phyloP scores from a whole-genome alignment of 2,888 invertebrate species.

The Liopterus haemorrhoidalis region DNA sequence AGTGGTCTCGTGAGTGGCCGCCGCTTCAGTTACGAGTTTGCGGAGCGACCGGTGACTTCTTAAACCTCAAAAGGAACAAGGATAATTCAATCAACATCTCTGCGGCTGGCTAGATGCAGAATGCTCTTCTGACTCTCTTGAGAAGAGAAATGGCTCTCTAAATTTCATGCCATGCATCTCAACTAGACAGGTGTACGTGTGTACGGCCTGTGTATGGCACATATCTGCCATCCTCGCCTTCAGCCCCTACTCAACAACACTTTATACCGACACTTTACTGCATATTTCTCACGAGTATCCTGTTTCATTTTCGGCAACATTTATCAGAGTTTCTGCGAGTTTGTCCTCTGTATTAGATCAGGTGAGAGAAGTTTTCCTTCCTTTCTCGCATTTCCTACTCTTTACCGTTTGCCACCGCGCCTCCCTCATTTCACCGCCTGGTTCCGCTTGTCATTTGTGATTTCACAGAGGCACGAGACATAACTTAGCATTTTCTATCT shows the following conservation, averaged over 20 bases:
- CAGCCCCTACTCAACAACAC: not conserved
- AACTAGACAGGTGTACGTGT: conserved; percentile 17
- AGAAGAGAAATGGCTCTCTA: conserved; percentile 26
- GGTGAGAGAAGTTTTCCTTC: too few relatives aligned
- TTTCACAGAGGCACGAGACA: too few relatives aligned
- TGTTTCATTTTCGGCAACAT: conserved; percentile 17
- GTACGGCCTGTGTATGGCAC: not conserved
- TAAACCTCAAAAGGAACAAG: conserved; percentile 24
- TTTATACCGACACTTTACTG: conserved; percentile 1
- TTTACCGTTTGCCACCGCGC: too few relatives aligned
- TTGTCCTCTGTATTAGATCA: too few relatives aligned
- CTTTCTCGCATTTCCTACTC: too few relatives aligned
- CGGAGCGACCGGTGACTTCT: conserved; percentile 22
- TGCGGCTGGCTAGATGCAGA: not conserved
- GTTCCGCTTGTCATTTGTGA: too few relatives aligned
- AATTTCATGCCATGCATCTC: conserved; percentile 26
- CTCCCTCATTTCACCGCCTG: too few relatives aligned
- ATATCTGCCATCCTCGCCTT: not conserved
- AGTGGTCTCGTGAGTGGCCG: too few relatives aligned
- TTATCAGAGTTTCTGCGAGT: conserved; percentile 21
- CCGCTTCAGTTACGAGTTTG: too few relatives aligned
- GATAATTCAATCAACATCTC: conserved; percentile 27
- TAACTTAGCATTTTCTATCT: too few relatives aligned
- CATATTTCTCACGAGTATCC: conserved; percentile 14
- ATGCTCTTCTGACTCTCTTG: not conserved